Evolutionary conservation across 2,888 invertebrate species (phyloP), one percentile per base, ranked within the genome.

Genomic region (Carcina quercana): DNA sequence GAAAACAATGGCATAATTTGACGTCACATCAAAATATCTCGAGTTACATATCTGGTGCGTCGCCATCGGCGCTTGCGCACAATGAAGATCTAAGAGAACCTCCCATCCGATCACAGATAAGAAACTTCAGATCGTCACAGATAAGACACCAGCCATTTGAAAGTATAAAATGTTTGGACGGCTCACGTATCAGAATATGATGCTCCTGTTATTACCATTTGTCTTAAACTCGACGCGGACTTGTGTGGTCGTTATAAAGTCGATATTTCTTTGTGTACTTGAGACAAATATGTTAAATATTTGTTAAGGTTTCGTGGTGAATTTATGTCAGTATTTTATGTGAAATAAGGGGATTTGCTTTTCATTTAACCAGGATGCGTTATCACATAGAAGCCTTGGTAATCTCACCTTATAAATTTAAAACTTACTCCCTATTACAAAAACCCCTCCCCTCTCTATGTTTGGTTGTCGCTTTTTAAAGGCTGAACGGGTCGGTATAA

Each of bases 151-250:
- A 52, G 20, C n/a, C 59, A 82, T 83, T 83, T 83, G 80, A 83
- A 82, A 83, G 82, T 82, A 83, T 83, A 83, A 83, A 80, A 73
- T 76, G 80, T 80, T 82, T 76, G 79, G 82, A 83, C 80, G 76
- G 73, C 70, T 70, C 73, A 60, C 69, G 72, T 75, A 80, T 68
- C 71, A 76, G 71, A 70, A 70, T 76, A 75, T 80, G 79, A 78
- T 66, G 68, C 56, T 61, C 62, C 50, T n/a, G 59, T 56, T 43
- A 42, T 47, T 10, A 39, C 27, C 47, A 44, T 38, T 42, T 29
- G 21, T 15, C 11, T 11, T 33, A 13, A 25, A 19, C 15, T 12
- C 8, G 11, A 26, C 44, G n/a, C n/a, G n/a, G n/a, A n/a, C n/a
- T n/a, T n/a, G n/a, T n/a, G n/a, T n/a, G n/a, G n/a, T n/a, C n/a